Conservation (phyloP, 2,888 invertebrate genomes). For the Acanthacorydalis orientalis region DNA sequence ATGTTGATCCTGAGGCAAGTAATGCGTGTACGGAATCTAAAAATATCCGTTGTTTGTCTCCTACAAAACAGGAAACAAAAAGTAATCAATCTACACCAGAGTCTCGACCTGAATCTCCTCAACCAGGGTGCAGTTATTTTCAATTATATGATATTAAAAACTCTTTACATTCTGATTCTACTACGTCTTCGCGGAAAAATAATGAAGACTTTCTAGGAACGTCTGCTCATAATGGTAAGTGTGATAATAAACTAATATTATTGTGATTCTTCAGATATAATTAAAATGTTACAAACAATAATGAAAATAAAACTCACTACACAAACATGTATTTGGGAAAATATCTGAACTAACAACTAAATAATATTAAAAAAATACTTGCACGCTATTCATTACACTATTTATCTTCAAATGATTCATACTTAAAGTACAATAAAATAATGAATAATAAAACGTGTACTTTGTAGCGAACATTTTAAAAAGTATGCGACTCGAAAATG, state of each 20-base stretch:
- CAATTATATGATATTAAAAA: no score
- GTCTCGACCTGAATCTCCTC: slow-evolving; percentile 20
- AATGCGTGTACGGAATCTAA: background rate
- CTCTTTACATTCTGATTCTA: no score
- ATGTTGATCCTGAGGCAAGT: background rate
- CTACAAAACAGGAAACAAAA: background rate
- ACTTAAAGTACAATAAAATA: background rate
- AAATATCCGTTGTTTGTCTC: background rate
- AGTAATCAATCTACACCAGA: slow-evolving; percentile 3
- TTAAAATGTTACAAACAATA: no score
- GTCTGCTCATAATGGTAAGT: background rate
- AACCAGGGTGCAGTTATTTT: slow-evolving; percentile 20
- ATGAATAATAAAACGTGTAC: slow-evolving; percentile 19
- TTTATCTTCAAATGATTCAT: no score
- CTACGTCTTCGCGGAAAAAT: no score
- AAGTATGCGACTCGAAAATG: slow-evolving; percentile 57
- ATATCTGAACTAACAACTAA: no score
- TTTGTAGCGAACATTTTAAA: slow-evolving; percentile 35
- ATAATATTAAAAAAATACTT: no score
- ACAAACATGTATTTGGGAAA: no score
- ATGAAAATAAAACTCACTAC: no score
- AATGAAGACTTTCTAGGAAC: no score
- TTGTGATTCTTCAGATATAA: no score
- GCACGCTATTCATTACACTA: no score
- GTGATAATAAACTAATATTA: background rate